phyloP scores from a whole-genome alignment of 2,113 vertebrate genomes.

The Epinephelus moara region DNA sequence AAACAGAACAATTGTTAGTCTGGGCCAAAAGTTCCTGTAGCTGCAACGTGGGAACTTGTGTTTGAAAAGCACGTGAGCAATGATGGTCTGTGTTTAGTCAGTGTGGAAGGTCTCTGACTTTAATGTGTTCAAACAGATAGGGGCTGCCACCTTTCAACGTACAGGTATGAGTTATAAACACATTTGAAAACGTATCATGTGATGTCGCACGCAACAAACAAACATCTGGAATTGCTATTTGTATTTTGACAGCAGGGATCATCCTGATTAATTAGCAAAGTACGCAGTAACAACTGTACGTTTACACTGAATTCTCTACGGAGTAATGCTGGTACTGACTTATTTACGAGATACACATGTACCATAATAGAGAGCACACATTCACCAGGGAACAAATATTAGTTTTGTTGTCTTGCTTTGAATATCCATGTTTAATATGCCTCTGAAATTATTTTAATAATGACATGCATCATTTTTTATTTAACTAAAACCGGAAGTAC shows the following conservation, averaged over 20 bases:
- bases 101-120: background rate
- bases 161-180: background rate
- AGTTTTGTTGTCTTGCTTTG: background rate
- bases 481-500: too few relatives aligned
- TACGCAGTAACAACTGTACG: background rate
- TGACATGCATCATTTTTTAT: background rate
- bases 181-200: background rate
- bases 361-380: background rate
- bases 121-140: background rate
- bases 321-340: background rate
- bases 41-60: constrained; percentile 44
- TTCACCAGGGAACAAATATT: background rate
- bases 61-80: constrained; percentile 11
- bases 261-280: too few relatives aligned
- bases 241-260: background rate
- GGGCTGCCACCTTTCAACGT: background rate
- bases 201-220: background rate
- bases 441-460: background rate
- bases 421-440: background rate
- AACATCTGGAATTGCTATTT: background rate
- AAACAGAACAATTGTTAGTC: constrained; percentile 9
- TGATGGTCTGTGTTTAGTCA: constrained; percentile 19
- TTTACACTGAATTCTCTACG: background rate
- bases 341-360: background rate
- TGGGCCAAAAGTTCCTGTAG: constrained; percentile 20